These are phyloP conservation scores for Andrena chrysosceles DNA, from an alignment of 2,888 invertebrate species.

Conservation along the genomic window DNA sequence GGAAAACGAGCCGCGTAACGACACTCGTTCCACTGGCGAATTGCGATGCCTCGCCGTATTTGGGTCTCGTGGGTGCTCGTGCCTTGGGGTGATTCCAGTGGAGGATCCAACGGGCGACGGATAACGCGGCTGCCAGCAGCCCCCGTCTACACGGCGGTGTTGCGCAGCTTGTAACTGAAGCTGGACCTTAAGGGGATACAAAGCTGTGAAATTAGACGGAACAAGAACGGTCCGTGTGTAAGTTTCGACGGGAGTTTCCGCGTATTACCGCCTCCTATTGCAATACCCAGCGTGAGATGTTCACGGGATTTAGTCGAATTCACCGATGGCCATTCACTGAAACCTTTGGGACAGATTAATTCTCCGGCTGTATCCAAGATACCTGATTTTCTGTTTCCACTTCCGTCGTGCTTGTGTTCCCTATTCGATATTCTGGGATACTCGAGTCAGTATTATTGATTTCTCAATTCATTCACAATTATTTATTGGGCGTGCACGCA, in stretches of 20 bases:
- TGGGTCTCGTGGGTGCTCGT: slow-evolving; percentile 37
- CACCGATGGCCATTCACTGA: slow-evolving; percentile 22
- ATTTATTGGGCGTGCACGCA: too few relatives aligned
- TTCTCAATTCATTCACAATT: too few relatives aligned
- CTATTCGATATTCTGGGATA: too few relatives aligned
- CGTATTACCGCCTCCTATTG: slow-evolving; percentile 35
- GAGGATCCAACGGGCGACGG: slow-evolving; percentile 35
- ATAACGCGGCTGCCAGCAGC: slow-evolving; percentile 6
- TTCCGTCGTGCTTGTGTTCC: too few relatives aligned
- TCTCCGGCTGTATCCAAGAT: not conserved
- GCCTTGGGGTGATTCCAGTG: slow-evolving; percentile 35
- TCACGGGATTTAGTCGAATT: slow-evolving; percentile 33
- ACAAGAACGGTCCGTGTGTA: slow-evolving; percentile 56
- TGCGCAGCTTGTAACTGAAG: slow-evolving; percentile 52
- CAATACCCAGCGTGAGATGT: slow-evolving; percentile 17
- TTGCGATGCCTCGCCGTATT: slow-evolving; percentile 49
- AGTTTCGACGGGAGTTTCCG: slow-evolving; percentile 37
- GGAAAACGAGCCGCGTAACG: slow-evolving; percentile 72
- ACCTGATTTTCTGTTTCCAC: slow-evolving; percentile 1
- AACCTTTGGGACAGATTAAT: slow-evolving; percentile 17
- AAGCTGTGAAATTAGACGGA: slow-evolving; percentile 64
- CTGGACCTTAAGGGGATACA: slow-evolving; percentile 64
- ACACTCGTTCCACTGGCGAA: slow-evolving; percentile 57
- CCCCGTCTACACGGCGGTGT: not conserved
- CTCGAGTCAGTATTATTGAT: too few relatives aligned